phyloP scores from a whole-genome alignment of 2,888 invertebrate genomes.

The Sclerodermus sp. region DNA sequence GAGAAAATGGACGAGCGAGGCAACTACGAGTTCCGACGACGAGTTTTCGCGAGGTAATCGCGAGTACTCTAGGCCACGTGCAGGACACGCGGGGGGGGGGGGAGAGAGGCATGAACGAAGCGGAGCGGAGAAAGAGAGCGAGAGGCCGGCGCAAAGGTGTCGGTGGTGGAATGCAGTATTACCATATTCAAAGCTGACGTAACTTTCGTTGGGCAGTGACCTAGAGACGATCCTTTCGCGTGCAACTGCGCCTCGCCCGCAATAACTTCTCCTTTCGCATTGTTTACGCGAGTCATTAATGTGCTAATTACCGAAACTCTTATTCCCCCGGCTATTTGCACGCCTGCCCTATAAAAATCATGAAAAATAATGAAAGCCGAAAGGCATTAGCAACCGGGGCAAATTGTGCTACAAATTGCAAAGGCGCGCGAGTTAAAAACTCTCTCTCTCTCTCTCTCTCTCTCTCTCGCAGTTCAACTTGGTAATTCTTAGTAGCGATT shows the following conservation, averaged over 20 bases:
- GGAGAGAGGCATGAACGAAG: slow-evolving; percentile 6
- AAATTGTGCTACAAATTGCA: no score
- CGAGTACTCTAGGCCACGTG: slow-evolving; percentile 25
- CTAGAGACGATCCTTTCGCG: slow-evolving; percentile 49
- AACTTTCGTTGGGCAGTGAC: slow-evolving; percentile 52
- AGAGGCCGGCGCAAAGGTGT: slow-evolving; percentile 34
- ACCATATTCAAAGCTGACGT: slow-evolving; percentile 52
- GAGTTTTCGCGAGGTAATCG: slow-evolving; percentile 29
- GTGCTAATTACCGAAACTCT: no score
- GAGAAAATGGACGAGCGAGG: background rate
- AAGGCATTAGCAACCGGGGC: no score
- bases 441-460: background rate
- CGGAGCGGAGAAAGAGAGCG: slow-evolving; percentile 14
- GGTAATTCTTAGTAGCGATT: no score
- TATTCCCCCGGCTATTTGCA: no score
- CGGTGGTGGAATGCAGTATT: slow-evolving; percentile 49
- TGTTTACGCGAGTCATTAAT: background rate
- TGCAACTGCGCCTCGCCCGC: slow-evolving; percentile 23
- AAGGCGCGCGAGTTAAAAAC: no score
- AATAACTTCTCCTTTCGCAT: background rate
- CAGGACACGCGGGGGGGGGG: slow-evolving; percentile 10
- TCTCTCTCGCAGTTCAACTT: background rate
- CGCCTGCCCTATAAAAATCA: no score
- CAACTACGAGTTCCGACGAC: slow-evolving; percentile 27
- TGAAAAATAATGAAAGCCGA: no score